Evolutionary conservation across 2,888 invertebrate genomes (phyloP).

Genomic region (Ischnus inquisitorius): DNA sequence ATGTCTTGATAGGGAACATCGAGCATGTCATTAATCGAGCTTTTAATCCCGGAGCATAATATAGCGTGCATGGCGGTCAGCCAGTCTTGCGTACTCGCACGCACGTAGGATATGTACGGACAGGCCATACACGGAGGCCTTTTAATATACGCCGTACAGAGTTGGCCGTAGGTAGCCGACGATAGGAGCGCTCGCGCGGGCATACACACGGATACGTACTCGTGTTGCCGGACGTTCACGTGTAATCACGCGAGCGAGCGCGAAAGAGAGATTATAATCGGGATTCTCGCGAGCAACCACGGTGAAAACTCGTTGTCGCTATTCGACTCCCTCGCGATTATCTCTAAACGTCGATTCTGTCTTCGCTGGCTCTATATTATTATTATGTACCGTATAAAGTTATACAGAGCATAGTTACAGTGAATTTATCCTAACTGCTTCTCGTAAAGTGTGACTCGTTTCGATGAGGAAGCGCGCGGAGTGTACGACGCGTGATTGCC

Average conservation of each 20-base stretch:
- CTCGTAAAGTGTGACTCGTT: background rate
- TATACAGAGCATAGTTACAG: background rate
- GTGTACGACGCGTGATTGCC: background rate
- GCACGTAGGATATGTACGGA: constrained; percentile 17
- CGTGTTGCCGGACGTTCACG: constrained; percentile 43
- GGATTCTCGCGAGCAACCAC: constrained; percentile 48
- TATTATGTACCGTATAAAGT: background rate
- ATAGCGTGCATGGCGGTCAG: constrained; percentile 56
- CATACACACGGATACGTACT: constrained; percentile 3
- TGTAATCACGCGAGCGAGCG: constrained; percentile 63
- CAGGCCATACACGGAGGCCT: background rate
- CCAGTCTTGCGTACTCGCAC: constrained; percentile 49
- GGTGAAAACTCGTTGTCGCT: constrained; percentile 57
- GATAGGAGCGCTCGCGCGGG: background rate
- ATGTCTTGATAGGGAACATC: constrained; percentile 79
- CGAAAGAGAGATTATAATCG: constrained; percentile 68
- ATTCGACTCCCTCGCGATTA: constrained; percentile 50
- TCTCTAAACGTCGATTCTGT: constrained; percentile 63
- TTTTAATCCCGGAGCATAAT: constrained; percentile 73
- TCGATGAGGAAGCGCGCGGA: background rate
- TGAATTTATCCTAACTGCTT: background rate
- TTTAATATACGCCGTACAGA: constrained; percentile 5
- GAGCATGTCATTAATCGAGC: constrained; percentile 79
- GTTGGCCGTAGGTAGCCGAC: constrained; percentile 37
- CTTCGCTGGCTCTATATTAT: constrained; percentile 53